Percentiles rank a stretch among this genome's conserved stretches.
Conservation (phyloP, 2,797 vertebrate species). For the Coreius guichenoti region DNA sequence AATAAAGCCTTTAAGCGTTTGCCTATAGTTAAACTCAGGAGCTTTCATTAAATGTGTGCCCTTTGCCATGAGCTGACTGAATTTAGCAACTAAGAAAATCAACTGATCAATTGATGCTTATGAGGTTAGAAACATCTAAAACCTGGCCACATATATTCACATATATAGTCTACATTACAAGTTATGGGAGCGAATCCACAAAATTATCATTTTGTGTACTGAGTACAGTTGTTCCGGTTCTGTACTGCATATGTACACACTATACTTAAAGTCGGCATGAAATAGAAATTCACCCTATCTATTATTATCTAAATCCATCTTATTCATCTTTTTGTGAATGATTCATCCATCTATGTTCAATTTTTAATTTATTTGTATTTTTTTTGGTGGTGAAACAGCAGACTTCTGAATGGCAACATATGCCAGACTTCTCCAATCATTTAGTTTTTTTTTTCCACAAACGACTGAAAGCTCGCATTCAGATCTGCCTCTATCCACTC, state of each 20-base stretch:
- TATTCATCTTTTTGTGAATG: neutral
- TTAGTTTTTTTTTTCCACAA: neutral
- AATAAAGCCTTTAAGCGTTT: constrained; percentile 37
- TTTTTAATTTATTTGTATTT: neutral
- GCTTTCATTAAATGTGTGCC: constrained; percentile 19
- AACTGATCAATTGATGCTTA: constrained; percentile 18
- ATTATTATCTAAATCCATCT: neutral
- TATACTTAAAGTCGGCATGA: neutral
- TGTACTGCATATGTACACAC: neutral
- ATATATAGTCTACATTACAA: neutral
- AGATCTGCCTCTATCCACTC: neutral
- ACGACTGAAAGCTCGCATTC: neutral
- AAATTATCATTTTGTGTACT: neutral
- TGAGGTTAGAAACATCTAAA: constrained; percentile 9
- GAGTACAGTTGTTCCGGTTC: neutral
- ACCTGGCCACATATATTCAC: neutral
- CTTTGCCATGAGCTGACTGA: neutral
- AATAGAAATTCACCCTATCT: neutral
- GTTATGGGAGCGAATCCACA: neutral
- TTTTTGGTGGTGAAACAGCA: neutral
- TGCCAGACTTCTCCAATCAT: neutral
- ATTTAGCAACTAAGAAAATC: constrained; percentile 15
- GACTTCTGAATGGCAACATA: neutral
- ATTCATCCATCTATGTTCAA: neutral
- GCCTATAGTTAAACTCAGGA: constrained; percentile 13